Percentiles rank a stretch among this genome's conserved stretches.
Evolutionary conservation across 2,797 vertebrate species (phyloP).

Genomic region (Molothrus aeneus): DNA sequence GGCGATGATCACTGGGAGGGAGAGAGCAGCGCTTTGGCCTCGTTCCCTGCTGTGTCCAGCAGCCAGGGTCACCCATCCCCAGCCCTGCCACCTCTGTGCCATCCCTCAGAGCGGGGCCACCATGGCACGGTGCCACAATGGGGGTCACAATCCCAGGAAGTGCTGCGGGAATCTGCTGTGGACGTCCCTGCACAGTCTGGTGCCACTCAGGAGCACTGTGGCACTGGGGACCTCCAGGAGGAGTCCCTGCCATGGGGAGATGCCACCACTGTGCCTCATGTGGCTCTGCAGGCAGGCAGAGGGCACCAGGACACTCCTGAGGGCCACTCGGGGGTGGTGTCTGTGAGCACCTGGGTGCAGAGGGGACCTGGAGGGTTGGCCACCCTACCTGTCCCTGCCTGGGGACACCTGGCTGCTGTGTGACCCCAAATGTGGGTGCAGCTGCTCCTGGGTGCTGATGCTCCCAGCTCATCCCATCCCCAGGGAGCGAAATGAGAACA

Average conservation of each 20-base stretch:
- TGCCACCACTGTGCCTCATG: not conserved
- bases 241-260: not conserved
- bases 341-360: not conserved
- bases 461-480: fast-evolving
- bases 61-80: not conserved
- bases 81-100: not conserved
- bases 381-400: too few relatives aligned
- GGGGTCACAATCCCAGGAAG: not conserved
- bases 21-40: constrained; percentile 62
- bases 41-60: constrained; percentile 52
- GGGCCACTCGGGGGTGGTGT: not conserved
- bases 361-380: too few relatives aligned
- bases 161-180: fast-evolving
- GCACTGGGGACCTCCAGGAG: not conserved
- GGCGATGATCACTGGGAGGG: constrained; percentile 71
- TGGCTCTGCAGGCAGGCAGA: not conserved
- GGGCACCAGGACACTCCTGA: not conserved
- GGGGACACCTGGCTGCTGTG: not conserved
- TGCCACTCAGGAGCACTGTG: fast-evolving
- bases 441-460: not conserved
- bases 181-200: not conserved
- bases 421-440: fast-evolving
- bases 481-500: fast-evolving
- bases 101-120: not conserved
- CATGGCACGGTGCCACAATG: fast-evolving